Evolutionary conservation across 2,888 invertebrate genomes (phyloP).

Genomic region (Drosophila paramelanica): DNA sequence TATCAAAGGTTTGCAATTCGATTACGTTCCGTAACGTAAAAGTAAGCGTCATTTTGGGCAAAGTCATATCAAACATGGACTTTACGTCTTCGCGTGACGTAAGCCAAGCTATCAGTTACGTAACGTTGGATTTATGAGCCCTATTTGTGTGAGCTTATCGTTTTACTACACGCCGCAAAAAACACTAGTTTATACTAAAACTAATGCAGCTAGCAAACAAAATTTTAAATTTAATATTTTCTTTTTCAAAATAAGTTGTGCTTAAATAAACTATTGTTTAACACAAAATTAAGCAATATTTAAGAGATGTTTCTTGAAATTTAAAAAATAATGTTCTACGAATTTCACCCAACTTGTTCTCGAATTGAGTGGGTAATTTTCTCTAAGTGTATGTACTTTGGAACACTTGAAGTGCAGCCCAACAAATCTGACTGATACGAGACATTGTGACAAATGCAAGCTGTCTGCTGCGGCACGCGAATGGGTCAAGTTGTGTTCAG

Average conservation of each 20-base stretch:
- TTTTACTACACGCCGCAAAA: neutral
- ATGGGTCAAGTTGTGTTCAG: neutral
- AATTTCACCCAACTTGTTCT: neutral
- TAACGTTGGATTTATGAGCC: slow-evolving; percentile 2
- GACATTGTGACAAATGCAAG: neutral
- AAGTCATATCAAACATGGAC: neutral
- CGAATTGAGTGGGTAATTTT: neutral
- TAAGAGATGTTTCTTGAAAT: no score
- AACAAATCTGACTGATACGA: neutral
- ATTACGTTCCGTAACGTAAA: neutral
- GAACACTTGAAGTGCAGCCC: neutral
- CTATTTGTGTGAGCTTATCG: slow-evolving; percentile 4
- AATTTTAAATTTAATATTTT: no score
- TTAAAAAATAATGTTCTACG: no score
- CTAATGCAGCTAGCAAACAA: no score
- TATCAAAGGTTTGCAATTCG: neutral
- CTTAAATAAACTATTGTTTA: no score
- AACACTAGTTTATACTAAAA: no score
- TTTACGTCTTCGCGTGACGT: slow-evolving; percentile 17
- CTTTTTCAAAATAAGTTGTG: no score
- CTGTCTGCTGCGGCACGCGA: slow-evolving; percentile 10
- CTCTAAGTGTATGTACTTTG: neutral
- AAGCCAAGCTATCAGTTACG: slow-evolving; percentile 5
- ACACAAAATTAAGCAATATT: no score
- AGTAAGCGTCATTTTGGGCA: slow-evolving; percentile 5